Evolutionary conservation across 1,140 invertebrate species (phyloP), one percentile per base, ranked within the genome.

Genomic region (Leptonema lineaticorne): DNA sequence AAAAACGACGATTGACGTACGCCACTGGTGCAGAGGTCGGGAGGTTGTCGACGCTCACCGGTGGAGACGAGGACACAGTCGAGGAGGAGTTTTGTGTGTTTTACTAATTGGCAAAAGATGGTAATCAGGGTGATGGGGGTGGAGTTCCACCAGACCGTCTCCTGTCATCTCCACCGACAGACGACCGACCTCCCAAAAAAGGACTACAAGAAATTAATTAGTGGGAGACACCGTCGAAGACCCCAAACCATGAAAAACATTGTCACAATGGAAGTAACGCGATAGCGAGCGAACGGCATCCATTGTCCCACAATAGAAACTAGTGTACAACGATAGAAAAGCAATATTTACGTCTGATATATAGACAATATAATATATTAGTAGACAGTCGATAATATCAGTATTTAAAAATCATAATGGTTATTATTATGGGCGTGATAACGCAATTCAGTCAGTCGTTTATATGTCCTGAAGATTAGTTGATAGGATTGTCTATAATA

Each of bases 41-140:
- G 37, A n/a, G 37, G 37, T 41, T 14, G 24, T 53, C 2, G 79
- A 80, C 78, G 80, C 78, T 78, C 80, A 81, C 78, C 79, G 78
- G 80, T 78, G 78, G 78, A 78, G 69, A 74, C 77, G 77, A 80
- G 50, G 50, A 80, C 80, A 82, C 66, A 78, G 76, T 74, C 75
- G 75, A 79, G 80, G 80, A 79, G 81, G 81, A 83, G 81, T 83
- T 82, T 81, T 83, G 81, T 83, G 78, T 83, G 80, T 81, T 82
- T 81, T 82, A 81, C 81, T 83, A 83, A 83, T 83, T 83, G 80
- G 80, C 75, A 80, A 82, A 83, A 82, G 81, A 83, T 83, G 80
- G 76, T 82, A 83, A 83, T 83, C 80, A 73, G 63, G 71, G 62
- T 50, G 41, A 58, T 27, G 78, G 80, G 75, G 77, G 74, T 74